These are phyloP conservation scores for Drosophila borealis DNA, from an alignment of 2,888 invertebrate species.

Conservation along the genomic window DNA sequence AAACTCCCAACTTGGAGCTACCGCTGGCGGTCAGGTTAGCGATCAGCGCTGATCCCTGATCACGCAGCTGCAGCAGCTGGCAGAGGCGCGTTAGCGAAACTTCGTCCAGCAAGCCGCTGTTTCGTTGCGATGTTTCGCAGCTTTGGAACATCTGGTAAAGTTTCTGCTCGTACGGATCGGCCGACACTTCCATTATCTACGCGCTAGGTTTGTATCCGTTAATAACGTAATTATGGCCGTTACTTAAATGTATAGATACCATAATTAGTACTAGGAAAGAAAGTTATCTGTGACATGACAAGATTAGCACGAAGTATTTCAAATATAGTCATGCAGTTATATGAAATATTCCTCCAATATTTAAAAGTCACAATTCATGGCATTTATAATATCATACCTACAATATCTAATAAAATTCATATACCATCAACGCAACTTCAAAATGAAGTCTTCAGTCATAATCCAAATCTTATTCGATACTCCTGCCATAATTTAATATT, in stretches of 20 bases:
- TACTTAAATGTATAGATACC: slow-evolving; percentile 15
- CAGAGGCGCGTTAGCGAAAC: slow-evolving; percentile 89
- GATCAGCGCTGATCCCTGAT: slow-evolving; percentile 88
- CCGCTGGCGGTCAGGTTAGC: slow-evolving; percentile 86
- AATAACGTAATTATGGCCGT: slow-evolving; percentile 31
- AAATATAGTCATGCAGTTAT: too few species aligned
- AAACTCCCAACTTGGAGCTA: slow-evolving; percentile 85
- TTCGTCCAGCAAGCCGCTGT: slow-evolving; percentile 89
- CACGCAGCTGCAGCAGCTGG: slow-evolving; percentile 91
- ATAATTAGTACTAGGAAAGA: too few species aligned
- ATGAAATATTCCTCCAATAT: too few species aligned
- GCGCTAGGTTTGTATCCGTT: background rate
- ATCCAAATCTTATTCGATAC: too few species aligned
- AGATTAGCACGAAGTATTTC: too few species aligned
- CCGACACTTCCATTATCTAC: slow-evolving; percentile 74
- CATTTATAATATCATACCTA: too few species aligned
- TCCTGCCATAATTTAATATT: too few species aligned
- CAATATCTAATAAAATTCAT: too few species aligned
- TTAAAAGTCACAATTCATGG: too few species aligned
- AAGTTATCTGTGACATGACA: too few species aligned
- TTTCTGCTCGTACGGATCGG: slow-evolving; percentile 93
- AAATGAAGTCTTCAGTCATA: too few species aligned
- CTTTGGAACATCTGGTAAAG: slow-evolving; percentile 92
- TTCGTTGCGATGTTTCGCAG: slow-evolving; percentile 88
- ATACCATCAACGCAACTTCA: too few species aligned